Evolutionary conservation across 2,797 vertebrate species (phyloP).

Genomic region (Sebastes nivosus): DNA sequence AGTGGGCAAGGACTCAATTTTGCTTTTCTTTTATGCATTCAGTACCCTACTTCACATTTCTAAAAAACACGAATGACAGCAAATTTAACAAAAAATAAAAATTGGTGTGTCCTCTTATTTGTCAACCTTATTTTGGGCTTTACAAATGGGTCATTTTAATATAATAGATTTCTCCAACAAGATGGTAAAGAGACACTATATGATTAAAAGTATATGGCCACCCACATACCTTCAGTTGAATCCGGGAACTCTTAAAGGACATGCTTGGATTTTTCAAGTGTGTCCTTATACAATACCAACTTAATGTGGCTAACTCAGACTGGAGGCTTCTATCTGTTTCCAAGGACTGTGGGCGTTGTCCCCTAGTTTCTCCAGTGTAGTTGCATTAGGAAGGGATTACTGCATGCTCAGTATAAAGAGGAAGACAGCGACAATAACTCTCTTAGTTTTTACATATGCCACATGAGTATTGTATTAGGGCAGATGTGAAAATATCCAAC

Average conservation of each 20-base stretch:
- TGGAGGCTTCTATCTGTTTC: background rate
- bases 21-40: background rate
- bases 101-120: background rate
- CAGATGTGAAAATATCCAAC: background rate
- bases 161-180: background rate
- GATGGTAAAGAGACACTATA: background rate
- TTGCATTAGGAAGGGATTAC: no score
- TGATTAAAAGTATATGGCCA: background rate
- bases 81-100: background rate
- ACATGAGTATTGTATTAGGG: background rate
- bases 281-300: background rate
- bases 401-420: background rate
- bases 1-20: conserved; percentile 3
- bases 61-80: background rate
- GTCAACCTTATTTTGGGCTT: background rate
- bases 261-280: background rate
- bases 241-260: background rate
- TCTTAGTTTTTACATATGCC: background rate
- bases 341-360: no score
- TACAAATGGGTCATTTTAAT: background rate
- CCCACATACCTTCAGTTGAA: background rate
- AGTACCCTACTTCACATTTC: background rate
- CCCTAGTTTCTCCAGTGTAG: no score
- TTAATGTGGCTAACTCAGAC: background rate
- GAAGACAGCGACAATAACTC: background rate